These are phyloP conservation scores for Asteroscopus sphinx DNA, from an alignment of 2,888 invertebrate species.

Conservation along the genomic window DNA sequence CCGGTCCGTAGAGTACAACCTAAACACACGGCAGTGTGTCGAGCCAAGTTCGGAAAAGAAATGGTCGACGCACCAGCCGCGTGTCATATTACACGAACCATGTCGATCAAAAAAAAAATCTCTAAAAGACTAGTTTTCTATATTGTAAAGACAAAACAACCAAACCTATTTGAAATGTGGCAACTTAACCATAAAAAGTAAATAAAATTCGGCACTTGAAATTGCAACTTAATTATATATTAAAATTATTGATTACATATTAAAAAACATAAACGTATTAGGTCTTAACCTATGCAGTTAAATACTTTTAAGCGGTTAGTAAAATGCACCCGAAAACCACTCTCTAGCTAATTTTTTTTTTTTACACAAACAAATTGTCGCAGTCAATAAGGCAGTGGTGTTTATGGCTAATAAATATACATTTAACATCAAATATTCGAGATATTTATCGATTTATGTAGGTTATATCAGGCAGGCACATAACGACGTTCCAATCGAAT, in stretches of 20 bases:
- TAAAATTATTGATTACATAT: conserved; percentile 43
- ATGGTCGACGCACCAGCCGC: too few species aligned
- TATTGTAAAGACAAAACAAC: conserved; percentile 24
- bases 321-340: conserved; percentile 43
- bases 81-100: too few species aligned
- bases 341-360: conserved; percentile 11
- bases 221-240: conserved; percentile 43
- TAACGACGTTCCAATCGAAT: too few species aligned
- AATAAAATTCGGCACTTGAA: conserved; percentile 34
- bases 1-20: too few species aligned
- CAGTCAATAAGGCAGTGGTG: conserved; percentile 53
- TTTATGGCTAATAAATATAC: conserved; percentile 43
- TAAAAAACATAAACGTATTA: conserved; percentile 9
- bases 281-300: conserved; percentile 38
- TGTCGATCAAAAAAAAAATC: conserved; percentile 11
- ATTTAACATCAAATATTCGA: conserved; percentile 33
- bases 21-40: too few species aligned
- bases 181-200: conserved; percentile 31
- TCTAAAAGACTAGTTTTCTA: conserved; percentile 41
- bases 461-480: conserved; percentile 36
- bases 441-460: conserved; percentile 28
- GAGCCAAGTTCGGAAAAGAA: too few species aligned
- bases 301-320: conserved; percentile 47
- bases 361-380: conserved; percentile 32
- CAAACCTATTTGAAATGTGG: conserved; percentile 36